Conservation (phyloP, 1,140 invertebrate species). For the Drosophila pectinifera region DNA sequence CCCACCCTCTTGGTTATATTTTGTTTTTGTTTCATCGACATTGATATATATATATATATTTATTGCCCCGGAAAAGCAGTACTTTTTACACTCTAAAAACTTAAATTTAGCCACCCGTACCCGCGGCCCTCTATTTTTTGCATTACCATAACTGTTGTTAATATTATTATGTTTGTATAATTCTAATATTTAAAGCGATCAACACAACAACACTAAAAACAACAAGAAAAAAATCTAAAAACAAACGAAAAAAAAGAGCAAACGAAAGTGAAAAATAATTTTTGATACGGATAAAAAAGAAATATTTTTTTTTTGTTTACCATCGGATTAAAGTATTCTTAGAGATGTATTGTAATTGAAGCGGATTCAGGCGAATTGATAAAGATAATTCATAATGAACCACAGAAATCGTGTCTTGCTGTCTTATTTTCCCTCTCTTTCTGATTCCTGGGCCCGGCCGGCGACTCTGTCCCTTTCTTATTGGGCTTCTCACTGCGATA, state of each 20-base stretch:
- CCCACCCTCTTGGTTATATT: conserved; percentile 23
- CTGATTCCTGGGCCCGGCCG: conserved; percentile 4
- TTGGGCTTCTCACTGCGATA: background rate
- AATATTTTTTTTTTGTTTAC: conserved; percentile 32
- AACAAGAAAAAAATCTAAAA: conserved; percentile 11
- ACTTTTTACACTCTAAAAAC: conserved; percentile 42
- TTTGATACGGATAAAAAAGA: conserved; percentile 36
- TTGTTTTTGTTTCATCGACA: conserved; percentile 49
- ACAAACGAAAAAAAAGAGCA: conserved; percentile 18
- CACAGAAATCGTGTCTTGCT: conserved; percentile 14
- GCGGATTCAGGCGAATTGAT: conserved; percentile 56
- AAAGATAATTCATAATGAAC: conserved; percentile 62
- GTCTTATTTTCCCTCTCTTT: conserved; percentile 17
- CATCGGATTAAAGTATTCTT: conserved; percentile 46
- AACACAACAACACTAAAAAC: conserved; percentile 47
- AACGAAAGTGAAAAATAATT: conserved; percentile 30
- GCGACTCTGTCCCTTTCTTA: conserved; percentile 22
- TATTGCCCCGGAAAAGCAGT: conserved; percentile 49
- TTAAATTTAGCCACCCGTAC: conserved; percentile 8
- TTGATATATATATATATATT: conserved; percentile 55
- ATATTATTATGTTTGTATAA: conserved; percentile 80
- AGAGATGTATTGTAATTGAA: conserved; percentile 46
- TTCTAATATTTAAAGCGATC: conserved; percentile 58
- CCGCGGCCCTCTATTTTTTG: conserved; percentile 21
- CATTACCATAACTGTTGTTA: conserved; percentile 76